Evolutionary conservation across 2,797 vertebrate genomes (phyloP), one percentile per base, ranked within the genome.

Genomic region (Pterois miles): DNA sequence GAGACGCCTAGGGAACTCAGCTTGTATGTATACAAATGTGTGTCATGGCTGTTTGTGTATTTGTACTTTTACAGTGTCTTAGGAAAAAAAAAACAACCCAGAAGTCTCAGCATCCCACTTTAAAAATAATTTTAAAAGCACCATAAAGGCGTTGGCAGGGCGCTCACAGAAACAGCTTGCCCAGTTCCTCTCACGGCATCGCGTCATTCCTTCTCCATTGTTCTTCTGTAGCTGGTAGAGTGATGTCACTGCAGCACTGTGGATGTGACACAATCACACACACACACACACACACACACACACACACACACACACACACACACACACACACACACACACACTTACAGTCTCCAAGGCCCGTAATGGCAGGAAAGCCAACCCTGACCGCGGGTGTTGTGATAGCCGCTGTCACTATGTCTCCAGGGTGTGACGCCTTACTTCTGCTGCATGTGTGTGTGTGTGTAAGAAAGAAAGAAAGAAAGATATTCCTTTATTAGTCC

Each of bases 191-290:
- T 89, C 59, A 36, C 63, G 46, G 79, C 84, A 83, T 91, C 22
- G 36, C 90, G 77, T 93, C 91, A 93, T 83, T 86, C 74, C 63
- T 79, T 81, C 81, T 89, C 91, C 74, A 93, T 94, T 94, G 93
- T 93, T 94, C 90, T 87, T 69, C 71, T 74, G 83, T 76, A 66
- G 76, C 87, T 82, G 80, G 59, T 8, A 11, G 78, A 90, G 84
- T 94, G 93, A 93, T 91, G 91, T 94, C 93, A 94, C 83, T 86
- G 75, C 80, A 20, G 48, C 27, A 52, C 48, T 87, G 83, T 89
- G 86, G 86, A 88, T 88, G 76, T 89, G 77, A 89, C 85, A 91
- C 72, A 85, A 54, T 71, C 73, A 66, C 71, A 46, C 69, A 38
- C 60, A 79, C 29, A 56, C 53, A 69, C 52, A n/a, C 52, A 22